Percentiles rank a stretch among this genome's conserved stretches.
phyloP scores from a whole-genome alignment of 2,888 invertebrate species.

The Epinotia brunnichana region DNA sequence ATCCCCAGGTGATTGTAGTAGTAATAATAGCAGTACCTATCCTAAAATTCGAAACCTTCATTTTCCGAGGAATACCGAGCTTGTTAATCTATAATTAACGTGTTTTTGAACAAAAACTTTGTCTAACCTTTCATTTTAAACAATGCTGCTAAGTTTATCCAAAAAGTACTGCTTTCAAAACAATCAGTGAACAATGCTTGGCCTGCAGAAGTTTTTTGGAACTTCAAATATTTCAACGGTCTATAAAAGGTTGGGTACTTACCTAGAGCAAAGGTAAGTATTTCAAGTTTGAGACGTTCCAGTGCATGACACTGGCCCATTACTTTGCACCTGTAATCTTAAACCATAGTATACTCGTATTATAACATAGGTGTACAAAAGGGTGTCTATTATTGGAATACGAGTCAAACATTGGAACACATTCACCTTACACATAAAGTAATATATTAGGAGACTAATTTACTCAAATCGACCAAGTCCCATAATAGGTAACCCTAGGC shows the following conservation, averaged over 20 bases:
- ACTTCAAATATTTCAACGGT: conserved; percentile 18
- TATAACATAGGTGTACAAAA: no score
- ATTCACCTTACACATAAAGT: no score
- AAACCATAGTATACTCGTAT: no score
- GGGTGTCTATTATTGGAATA: no score
- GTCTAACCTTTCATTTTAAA: conserved; percentile 22
- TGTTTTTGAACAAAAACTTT: conserved; percentile 21
- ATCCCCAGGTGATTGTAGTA: not conserved
- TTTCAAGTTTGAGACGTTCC: not conserved
- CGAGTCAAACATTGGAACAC: no score
- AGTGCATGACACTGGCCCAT: no score
- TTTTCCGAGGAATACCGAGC: conserved; percentile 1
- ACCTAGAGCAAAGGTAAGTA: not conserved
- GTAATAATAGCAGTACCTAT: conserved; percentile 3
- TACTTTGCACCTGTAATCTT: no score
- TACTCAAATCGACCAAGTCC: not conserved
- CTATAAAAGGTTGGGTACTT: not conserved
- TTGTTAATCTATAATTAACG: conserved; percentile 29
- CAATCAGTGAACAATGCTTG: conserved; percentile 13
- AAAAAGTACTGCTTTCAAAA: conserved; percentile 29
- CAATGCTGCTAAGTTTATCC: conserved; percentile 21
- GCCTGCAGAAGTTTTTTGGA: conserved; percentile 5
- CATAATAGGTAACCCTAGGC: not conserved
- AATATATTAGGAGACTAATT: not conserved
- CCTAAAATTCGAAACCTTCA: conserved; percentile 14